These are phyloP conservation scores for Nomada hirtipes DNA, from an alignment of 2,888 invertebrate species.

Conservation along the genomic window DNA sequence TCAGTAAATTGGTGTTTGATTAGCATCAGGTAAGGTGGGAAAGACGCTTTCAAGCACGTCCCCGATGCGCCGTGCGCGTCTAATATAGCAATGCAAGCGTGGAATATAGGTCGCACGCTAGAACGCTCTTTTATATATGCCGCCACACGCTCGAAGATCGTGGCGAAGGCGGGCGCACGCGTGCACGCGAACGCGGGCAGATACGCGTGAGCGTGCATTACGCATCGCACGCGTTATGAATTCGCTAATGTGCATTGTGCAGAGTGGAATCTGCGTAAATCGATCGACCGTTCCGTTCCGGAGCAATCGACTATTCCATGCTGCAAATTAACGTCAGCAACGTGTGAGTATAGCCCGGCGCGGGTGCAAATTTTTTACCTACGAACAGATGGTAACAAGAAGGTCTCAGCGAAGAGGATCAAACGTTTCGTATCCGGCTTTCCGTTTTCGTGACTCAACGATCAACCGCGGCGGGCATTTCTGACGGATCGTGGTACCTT, in stretches of 20 bases:
- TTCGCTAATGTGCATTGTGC: conserved; percentile 34
- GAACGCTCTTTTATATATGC: conserved; percentile 73
- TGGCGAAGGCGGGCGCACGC: conserved; percentile 53
- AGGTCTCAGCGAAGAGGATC: conserved; percentile 27
- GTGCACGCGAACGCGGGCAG: conserved; percentile 9
- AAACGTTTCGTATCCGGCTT: conserved; percentile 24
- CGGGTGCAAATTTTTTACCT: background rate
- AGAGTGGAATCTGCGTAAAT: conserved; percentile 18
- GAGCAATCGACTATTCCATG: background rate
- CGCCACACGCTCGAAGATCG: conserved; percentile 64
- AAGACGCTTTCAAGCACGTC: conserved; percentile 55
- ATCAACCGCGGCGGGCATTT: background rate
- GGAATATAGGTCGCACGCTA: conserved; percentile 78
- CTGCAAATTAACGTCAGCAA: background rate
- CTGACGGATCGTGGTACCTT: background rate
- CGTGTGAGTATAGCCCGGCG: background rate
- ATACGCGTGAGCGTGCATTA: conserved; percentile 48
- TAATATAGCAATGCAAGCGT: conserved; percentile 79
- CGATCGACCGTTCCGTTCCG: background rate
- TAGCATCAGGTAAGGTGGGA: conserved; percentile 52
- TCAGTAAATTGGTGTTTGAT: conserved; percentile 60
- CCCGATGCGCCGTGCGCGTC: conserved; percentile 73
- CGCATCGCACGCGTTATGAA: conserved; percentile 56
- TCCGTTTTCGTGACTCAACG: conserved; percentile 37
- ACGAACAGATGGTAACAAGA: no score